phyloP scores from a whole-genome alignment of 2,888 invertebrate species.

The Orthosia gracilis region DNA sequence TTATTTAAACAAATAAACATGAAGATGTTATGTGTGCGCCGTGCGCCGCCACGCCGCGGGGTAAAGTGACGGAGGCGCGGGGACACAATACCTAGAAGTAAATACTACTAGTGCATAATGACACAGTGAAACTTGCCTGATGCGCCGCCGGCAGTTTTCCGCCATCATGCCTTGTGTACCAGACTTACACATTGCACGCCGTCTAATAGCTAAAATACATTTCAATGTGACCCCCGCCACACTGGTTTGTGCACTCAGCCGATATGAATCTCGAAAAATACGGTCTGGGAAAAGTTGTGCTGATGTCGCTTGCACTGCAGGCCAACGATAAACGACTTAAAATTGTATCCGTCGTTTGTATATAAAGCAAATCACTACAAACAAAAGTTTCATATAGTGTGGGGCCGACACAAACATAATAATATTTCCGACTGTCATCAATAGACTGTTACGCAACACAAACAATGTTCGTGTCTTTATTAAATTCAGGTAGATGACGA shows the following conservation, averaged over 20 bases:
- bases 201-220: constrained; percentile 44
- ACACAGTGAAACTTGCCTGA: constrained; percentile 38
- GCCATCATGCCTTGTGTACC: constrained; percentile 38
- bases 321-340: constrained; percentile 29
- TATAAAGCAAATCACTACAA: constrained; percentile 11
- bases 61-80: constrained; percentile 16
- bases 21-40: constrained; percentile 33
- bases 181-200: constrained; percentile 34
- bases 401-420: constrained; percentile 24
- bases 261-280: constrained; percentile 35
- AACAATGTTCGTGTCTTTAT: constrained; percentile 55
- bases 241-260: constrained; percentile 28
- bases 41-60: background rate
- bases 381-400: constrained; percentile 1
- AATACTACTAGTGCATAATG: constrained; percentile 49
- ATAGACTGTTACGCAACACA: constrained; percentile 41
- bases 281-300: constrained; percentile 16
- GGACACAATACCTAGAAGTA: constrained; percentile 25
- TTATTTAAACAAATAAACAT: constrained; percentile 64
- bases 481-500: constrained; percentile 54
- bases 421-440: constrained; percentile 47
- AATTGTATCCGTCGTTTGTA: constrained; percentile 32
- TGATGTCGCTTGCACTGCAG: constrained; percentile 35
- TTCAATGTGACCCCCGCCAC: constrained; percentile 39
- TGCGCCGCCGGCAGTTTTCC: constrained; percentile 37